These are phyloP conservation scores for Nanger granti DNA, from an alignment of 2,113 vertebrate genomes.

Conservation along the genomic window DNA sequence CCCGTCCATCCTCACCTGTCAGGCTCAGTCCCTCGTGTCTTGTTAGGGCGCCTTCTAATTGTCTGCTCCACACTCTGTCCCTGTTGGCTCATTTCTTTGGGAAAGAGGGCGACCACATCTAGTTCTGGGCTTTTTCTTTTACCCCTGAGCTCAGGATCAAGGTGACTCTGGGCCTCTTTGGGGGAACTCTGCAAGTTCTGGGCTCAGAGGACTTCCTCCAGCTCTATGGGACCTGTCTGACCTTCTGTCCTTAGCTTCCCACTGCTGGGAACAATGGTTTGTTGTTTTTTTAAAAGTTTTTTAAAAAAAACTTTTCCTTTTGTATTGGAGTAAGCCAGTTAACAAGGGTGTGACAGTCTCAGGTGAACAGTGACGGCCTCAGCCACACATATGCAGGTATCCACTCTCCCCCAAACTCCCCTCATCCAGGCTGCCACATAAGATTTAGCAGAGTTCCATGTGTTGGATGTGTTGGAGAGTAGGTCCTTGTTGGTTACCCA, in stretches of 20 bases:
- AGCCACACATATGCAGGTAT: neutral
- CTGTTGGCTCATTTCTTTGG: neutral
- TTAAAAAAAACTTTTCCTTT: neutral
- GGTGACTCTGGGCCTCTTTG: neutral
- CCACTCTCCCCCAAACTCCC: neutral
- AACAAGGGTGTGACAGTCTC: neutral
- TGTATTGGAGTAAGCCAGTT: neutral
- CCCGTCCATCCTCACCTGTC: neutral
- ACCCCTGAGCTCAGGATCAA: neutral
- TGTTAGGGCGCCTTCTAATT: neutral
- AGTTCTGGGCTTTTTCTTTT: neutral
- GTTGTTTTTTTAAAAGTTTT: no score
- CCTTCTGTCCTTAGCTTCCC: no score
- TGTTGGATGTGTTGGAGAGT: neutral
- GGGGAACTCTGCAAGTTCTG: neutral
- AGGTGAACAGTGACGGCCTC: neutral
- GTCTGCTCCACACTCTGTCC: neutral
- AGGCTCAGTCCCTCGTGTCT: neutral
- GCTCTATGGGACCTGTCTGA: neutral
- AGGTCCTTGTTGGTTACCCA: neutral
- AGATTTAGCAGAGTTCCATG: neutral
- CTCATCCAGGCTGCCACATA: neutral
- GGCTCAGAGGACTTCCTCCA: neutral
- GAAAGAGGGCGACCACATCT: fast-evolving
- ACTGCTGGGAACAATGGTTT: neutral